Conservation (phyloP, 2,888 invertebrate genomes). For the Drosophila ustulata region DNA sequence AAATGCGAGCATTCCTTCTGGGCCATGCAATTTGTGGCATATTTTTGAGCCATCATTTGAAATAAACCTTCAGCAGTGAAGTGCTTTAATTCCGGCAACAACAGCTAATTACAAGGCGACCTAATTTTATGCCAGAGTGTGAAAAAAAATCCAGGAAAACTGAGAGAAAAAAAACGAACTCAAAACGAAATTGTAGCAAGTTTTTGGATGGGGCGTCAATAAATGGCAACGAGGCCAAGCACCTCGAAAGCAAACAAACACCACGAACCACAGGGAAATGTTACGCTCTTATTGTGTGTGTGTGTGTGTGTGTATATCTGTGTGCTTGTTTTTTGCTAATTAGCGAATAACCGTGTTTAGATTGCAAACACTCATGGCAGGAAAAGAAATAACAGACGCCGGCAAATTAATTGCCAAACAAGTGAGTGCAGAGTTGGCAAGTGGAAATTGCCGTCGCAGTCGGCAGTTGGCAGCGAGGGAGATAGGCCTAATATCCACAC, state of each 20-base stretch:
- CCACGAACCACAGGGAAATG: constrained; percentile 70
- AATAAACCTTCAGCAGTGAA: constrained; percentile 42
- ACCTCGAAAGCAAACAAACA: constrained; percentile 69
- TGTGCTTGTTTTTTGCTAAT: constrained; percentile 79
- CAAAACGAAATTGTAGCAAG: constrained; percentile 45
- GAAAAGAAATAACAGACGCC: constrained; percentile 74
- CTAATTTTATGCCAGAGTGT: constrained; percentile 68
- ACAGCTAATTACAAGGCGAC: constrained; percentile 74
- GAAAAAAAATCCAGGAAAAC: constrained; percentile 34
- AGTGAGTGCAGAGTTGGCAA: constrained; percentile 77
- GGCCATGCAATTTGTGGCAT: constrained; percentile 10
- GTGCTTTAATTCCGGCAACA: constrained; percentile 67
- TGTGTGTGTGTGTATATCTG: constrained; percentile 39
- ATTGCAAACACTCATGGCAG: constrained; percentile 81
- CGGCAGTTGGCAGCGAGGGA: neutral
- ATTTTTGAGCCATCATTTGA: constrained; percentile 52
- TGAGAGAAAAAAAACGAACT: constrained; percentile 5
- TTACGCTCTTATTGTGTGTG: constrained; percentile 34
- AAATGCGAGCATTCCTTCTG: neutral
- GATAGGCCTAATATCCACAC: constrained; percentile 60
- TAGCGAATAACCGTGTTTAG: constrained; percentile 82
- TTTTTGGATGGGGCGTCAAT: constrained; percentile 57
- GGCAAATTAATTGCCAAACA: constrained; percentile 79
- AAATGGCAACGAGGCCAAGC: constrained; percentile 78
- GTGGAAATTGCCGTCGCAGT: constrained; percentile 65